Base-by-base conservation (phyloP, 2,888 invertebrate species). In the Drosophila differens region DNA sequence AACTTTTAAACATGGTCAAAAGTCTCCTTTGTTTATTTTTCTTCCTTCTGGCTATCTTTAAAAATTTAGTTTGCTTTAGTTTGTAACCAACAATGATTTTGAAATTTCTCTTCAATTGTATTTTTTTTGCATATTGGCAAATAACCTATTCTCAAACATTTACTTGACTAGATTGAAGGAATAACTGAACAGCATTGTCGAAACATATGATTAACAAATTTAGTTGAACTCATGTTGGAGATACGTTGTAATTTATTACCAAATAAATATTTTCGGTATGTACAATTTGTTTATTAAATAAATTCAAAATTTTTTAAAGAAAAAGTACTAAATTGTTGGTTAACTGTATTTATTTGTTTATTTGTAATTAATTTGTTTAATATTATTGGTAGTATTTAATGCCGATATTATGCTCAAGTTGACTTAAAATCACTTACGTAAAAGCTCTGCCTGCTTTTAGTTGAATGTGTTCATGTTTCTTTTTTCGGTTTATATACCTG, bases 351-450 rank as follows among this genome's bases (percentile, higher is more conserved):
- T 57, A 10, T 47, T 53, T 61, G 25, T 55, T 22, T 47, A 60
- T 32, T 19, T 41, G 35, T 30, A 28, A 68, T 41, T 41, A 16
- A 22, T 52, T 58, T 59, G 7, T 28, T 54, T n/a, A 44, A 25
- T 41, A 33, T 61, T 65, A 62, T 65, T 69, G 52, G 67, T 79
- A 75, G 63, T 64, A 69, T 58, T 57, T 57, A 66, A 60, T 77
- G 70, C 63, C 52, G 62, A 70, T 76, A 52, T 67, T 28, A 57
- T 52, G 73, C 67, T 74, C 63, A 65, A 80, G 66, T 82, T 81
- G 70, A 71, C 80, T 83, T 83, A 74, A 82, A 81, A 81, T 83
- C 81, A 74, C 81, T 79, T 73, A 73, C 47, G 39, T 71, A 74
- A 76, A 81, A 83, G 80, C 83, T 81, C 69, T 68, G 51, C 16